phyloP scores from a whole-genome alignment of 92 coral and sea anemone genomes.

The Phenganax marumi region DNA sequence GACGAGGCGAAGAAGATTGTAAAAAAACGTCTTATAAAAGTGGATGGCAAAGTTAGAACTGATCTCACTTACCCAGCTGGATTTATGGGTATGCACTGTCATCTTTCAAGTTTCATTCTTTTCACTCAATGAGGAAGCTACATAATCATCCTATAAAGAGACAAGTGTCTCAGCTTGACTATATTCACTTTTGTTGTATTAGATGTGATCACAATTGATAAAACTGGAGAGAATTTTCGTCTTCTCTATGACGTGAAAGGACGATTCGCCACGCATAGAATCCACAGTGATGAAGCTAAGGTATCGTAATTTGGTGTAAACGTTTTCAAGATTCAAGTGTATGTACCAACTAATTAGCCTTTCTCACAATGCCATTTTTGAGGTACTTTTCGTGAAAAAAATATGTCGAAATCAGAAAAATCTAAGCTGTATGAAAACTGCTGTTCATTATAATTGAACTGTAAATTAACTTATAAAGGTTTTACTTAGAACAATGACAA shows the following conservation, averaged over 20 bases:
- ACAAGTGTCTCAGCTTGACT: not conserved
- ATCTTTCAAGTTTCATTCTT: not conserved
- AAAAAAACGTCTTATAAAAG: conserved; percentile 88
- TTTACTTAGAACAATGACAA: too few relatives aligned
- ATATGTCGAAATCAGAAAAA: too few relatives aligned
- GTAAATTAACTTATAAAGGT: too few relatives aligned
- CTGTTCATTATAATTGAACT: too few relatives aligned
- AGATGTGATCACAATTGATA: conserved; percentile 91
- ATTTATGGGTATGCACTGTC: conserved; percentile 72
- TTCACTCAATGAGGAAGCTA: not conserved
- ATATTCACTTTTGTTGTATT: not conserved
- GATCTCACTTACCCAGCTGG: conserved; percentile 93
- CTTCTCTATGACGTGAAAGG: conserved; percentile 96
- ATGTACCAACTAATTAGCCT: not conserved
- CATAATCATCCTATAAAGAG: not conserved
- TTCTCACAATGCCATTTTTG: too few relatives aligned
- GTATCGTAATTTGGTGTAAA: conserved; percentile 30
- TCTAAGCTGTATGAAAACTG: too few relatives aligned
- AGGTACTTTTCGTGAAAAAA: too few relatives aligned
- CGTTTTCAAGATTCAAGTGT: too few relatives aligned
- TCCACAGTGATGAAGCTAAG: conserved; percentile 92
- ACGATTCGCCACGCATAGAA: conserved; percentile 91
- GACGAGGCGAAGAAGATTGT: conserved; percentile 96
- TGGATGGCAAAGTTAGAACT: conserved; percentile 98
- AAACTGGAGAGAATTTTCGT: conserved; percentile 96